Percentiles rank a stretch among this genome's conserved stretches.
Evolutionary conservation across 2,797 vertebrate genomes (phyloP).

Genomic region (Uromys caudimaculatus): DNA sequence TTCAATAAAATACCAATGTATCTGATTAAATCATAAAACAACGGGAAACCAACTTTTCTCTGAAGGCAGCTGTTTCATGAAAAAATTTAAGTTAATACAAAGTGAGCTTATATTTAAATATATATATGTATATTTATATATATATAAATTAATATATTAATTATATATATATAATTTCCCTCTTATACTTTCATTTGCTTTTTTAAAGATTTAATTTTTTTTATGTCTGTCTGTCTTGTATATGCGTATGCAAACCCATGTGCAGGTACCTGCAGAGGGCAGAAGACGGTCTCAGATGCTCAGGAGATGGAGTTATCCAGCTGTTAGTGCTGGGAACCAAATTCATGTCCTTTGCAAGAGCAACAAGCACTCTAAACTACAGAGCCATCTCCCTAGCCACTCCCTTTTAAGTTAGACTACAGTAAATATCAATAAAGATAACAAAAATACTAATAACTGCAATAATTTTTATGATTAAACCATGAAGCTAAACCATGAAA

Average conservation of each 20-base stretch:
- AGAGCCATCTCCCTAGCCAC: not conserved
- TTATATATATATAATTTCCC: not conserved
- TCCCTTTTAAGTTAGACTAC: not conserved
- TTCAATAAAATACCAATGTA: conserved; percentile 29
- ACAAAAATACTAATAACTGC: not conserved
- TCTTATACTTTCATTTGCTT: not conserved
- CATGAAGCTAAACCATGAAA: not conserved
- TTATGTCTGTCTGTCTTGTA: not conserved
- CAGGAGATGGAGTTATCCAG: not conserved
- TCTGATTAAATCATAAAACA: not conserved
- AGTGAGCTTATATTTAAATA: conserved; percentile 22
- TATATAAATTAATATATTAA: no score
- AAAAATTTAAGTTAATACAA: conserved; percentile 33
- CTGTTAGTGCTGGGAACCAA: not conserved
- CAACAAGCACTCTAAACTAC: not conserved
- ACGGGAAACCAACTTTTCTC: conserved; percentile 14
- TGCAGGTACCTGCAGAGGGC: not conserved
- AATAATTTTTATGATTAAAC: conserved; percentile 29
- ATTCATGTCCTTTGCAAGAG: not conserved
- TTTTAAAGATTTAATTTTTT: not conserved
- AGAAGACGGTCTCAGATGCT: not conserved
- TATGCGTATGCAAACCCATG: no score
- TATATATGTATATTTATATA: not conserved
- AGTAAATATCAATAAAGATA: not conserved
- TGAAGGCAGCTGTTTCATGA: not conserved